These are phyloP conservation scores for Noturus placidus DNA, from an alignment of 2,113 vertebrate genomes.

Conservation along the genomic window DNA sequence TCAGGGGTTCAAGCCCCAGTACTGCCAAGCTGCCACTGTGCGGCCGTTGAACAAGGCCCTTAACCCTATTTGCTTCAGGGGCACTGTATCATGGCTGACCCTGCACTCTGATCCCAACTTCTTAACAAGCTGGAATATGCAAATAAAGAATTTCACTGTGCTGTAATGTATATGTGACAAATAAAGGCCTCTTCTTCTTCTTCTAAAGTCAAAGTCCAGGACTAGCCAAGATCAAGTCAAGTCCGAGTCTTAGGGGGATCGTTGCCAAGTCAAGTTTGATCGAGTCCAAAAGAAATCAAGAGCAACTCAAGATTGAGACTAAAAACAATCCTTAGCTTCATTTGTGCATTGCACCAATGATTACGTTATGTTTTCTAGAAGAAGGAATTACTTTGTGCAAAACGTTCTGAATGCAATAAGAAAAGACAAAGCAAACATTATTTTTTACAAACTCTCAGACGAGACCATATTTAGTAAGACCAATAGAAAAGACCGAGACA, in stretches of 20 bases:
- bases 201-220: not conserved
- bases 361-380: not conserved
- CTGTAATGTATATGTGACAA: too few species aligned
- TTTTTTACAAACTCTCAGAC: not conserved
- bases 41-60: too few species aligned
- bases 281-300: not conserved
- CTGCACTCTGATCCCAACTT: too few species aligned
- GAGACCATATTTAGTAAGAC: not conserved
- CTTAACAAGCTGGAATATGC: too few species aligned
- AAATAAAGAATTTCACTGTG: too few species aligned
- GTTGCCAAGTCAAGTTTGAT: not conserved
- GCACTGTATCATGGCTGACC: too few species aligned
- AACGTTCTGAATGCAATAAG: not conserved
- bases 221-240: not conserved
- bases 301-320: not conserved
- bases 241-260: not conserved
- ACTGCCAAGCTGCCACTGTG: too few species aligned
- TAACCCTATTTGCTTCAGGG: too few species aligned
- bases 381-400: not conserved
- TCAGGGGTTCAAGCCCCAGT: too few species aligned
- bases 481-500: not conserved
- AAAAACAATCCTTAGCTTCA: not conserved
- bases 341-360: not conserved
- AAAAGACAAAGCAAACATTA: not conserved
- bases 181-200: too few species aligned